phyloP scores from a whole-genome alignment of 1,140 invertebrate genomes.

The Lucilia sericata region DNA sequence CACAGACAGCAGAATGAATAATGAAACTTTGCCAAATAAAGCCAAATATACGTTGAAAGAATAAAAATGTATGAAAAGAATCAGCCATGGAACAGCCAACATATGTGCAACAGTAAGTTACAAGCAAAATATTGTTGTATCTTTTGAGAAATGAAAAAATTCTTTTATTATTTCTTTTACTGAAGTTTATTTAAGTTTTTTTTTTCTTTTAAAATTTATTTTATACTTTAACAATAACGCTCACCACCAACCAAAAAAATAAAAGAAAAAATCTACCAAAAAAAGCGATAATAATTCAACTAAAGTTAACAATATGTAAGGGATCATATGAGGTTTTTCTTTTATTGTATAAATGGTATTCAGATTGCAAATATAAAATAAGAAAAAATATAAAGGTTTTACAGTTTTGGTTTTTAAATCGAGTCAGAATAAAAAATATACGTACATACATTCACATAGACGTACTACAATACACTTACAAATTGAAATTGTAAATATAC shows the following conservation, averaged over 20 bases:
- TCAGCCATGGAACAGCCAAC: not conserved
- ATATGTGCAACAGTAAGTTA: conserved; percentile 11
- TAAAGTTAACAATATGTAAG: conserved; percentile 27
- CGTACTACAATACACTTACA: conserved; percentile 25
- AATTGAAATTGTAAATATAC: conserved; percentile 17
- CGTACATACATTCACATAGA: not conserved
- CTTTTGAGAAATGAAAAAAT: not conserved
- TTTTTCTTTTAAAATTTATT: not conserved
- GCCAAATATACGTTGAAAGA: not conserved
- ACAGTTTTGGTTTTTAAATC: conserved; percentile 15
- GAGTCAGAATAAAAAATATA: not conserved
- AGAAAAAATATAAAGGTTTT: conserved; percentile 11
- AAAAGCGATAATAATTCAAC: conserved; percentile 27
- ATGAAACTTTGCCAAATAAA: conserved; percentile 42
- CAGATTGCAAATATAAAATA: not conserved
- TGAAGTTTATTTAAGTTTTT: not conserved
- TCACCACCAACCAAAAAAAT: not conserved
- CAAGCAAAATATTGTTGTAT: not conserved
- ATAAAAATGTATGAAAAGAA: not conserved
- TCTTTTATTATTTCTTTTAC: conserved; percentile 2
- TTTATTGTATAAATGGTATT: conserved; percentile 10
- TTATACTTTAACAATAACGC: conserved; percentile 16
- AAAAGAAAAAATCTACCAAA: not conserved
- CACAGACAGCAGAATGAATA: conserved; percentile 26
- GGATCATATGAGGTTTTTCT: conserved; percentile 13